A percentile compares a stretch with the other conserved stretches of the same genome.
Evolutionary conservation across 2,797 vertebrate genomes (phyloP).

Genomic region (Crenichthys baileyi): DNA sequence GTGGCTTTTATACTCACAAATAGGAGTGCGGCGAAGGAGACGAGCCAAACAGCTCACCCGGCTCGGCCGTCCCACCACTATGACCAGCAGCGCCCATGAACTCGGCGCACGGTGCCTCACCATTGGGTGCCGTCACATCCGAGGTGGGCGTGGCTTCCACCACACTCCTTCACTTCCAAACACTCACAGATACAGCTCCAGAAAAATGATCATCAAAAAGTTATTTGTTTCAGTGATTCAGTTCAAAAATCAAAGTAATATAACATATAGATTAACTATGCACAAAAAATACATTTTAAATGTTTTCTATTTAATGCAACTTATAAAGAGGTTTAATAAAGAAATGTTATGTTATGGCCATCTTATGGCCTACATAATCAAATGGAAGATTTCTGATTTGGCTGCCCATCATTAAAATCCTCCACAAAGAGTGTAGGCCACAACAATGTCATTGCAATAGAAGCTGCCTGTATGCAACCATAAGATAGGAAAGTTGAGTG

Average conservation of each 20-base stretch:
- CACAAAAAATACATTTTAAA: background rate
- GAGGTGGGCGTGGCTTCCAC: constrained; percentile 83
- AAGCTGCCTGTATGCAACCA: background rate
- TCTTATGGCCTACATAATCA: background rate
- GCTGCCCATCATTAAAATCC: background rate
- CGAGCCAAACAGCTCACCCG: constrained; percentile 32
- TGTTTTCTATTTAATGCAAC: background rate
- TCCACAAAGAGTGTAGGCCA: background rate
- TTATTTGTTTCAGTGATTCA: background rate
- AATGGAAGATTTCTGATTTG: background rate
- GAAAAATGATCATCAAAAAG: background rate
- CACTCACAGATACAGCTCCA: background rate
- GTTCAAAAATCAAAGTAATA: background rate
- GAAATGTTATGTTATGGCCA: background rate
- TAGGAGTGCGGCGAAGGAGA: constrained; percentile 37
- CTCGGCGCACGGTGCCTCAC: constrained; percentile 79
- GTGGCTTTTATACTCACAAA: constrained; percentile 49
- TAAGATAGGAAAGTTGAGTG: background rate
- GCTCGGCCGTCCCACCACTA: constrained; percentile 78
- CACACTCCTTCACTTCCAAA: constrained; percentile 77
- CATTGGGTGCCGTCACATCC: constrained; percentile 86
- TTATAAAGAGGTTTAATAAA: background rate
- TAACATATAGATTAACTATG: background rate
- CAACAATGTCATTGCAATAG: background rate
- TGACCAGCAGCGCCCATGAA: constrained; percentile 79